Conservation (phyloP, 2,113 vertebrate genomes). For the Eidolon helvum region DNA sequence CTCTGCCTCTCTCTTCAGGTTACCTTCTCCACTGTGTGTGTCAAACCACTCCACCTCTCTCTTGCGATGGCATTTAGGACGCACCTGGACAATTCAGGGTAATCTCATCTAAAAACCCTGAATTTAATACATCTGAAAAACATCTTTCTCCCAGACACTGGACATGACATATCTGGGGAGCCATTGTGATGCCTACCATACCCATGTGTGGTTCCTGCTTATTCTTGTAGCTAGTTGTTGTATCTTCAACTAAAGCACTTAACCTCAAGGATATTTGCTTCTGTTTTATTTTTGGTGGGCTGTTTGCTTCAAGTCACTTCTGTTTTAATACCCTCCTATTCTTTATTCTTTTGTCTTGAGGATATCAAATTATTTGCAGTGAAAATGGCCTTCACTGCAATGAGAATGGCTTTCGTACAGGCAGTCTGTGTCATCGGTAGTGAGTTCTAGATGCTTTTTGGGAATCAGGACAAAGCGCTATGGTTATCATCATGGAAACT, state of each 20-base stretch:
- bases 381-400: neutral
- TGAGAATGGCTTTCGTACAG: neutral
- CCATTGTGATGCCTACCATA: neutral
- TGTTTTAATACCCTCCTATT: neutral
- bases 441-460: neutral
- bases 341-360: neutral
- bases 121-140: neutral
- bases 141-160: neutral
- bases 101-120: neutral
- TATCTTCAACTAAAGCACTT: neutral
- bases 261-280: neutral
- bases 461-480: neutral
- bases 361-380: neutral
- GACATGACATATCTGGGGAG: neutral
- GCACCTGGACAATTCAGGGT: neutral
- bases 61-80: neutral
- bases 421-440: neutral
- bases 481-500: neutral
- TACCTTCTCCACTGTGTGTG: neutral
- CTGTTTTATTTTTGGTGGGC: neutral
- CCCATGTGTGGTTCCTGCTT: neutral
- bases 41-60: neutral
- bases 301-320: neutral
- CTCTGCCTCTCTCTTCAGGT: neutral
- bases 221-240: neutral